A percentile compares a stretch with the other conserved stretches of the same genome.
phyloP scores from a whole-genome alignment of 2,888 invertebrate species.

The Drosophila antonietae region DNA sequence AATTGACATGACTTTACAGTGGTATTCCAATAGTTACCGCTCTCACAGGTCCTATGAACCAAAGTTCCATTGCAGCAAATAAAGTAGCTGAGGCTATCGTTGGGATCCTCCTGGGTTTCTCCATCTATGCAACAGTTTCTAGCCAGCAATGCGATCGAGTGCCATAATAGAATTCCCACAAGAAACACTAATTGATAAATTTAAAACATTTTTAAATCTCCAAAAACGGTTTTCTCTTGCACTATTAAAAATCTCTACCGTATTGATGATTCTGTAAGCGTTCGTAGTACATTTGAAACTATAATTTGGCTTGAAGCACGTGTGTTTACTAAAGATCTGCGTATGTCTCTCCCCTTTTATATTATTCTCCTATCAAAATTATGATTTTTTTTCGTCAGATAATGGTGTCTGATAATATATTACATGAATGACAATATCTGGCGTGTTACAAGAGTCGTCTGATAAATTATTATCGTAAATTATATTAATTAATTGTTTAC shows the following conservation, averaged over 20 bases:
- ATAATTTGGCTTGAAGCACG: conserved; percentile 16
- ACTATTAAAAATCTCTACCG: conserved; percentile 7
- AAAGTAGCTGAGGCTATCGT: conserved; percentile 40
- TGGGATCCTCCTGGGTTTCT: conserved; percentile 36
- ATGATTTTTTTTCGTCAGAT: conserved; percentile 34
- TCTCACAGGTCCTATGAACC: conserved; percentile 28
- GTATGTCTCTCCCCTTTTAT: conserved; percentile 48
- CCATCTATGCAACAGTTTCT: conserved; percentile 52
- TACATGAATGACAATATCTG: conserved; percentile 21
- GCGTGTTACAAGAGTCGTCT: conserved; percentile 2
- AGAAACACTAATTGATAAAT: conserved; percentile 26
- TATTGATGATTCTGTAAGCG: conserved; percentile 4
- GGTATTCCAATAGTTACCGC: conserved; percentile 34
- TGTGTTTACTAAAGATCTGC: conserved; percentile 39
- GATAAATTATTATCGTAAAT: not conserved
- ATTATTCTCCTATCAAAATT: conserved; percentile 56
- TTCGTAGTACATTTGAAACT: conserved; percentile 23
- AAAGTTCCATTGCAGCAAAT: conserved; percentile 47
- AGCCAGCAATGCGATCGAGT: conserved; percentile 21
- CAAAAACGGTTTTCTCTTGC: not conserved
- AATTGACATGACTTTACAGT: conserved; percentile 1
- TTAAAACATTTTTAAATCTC: not conserved
- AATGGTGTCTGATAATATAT: conserved; percentile 40
- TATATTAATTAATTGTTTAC: not conserved
- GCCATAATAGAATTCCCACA: conserved; percentile 39